Evolutionary conservation across 30 jellyfish, hydroid and myxozoan genomes (phyloP), one percentile per base, ranked within the genome.

Genomic region (Hydractinia echinata): DNA sequence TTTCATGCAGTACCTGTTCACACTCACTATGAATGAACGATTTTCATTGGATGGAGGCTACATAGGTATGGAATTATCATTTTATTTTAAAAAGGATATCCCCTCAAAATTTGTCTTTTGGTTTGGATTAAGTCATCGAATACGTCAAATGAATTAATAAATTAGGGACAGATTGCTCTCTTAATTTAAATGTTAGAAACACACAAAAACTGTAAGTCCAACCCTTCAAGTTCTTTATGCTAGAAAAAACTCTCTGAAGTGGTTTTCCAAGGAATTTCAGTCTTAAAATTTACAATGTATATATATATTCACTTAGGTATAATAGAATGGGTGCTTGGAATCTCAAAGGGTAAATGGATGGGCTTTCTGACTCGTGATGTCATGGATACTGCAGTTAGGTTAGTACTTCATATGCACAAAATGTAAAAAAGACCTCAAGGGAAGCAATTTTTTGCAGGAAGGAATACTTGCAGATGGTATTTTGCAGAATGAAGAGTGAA

Each of bases 41-140:
- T 92, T 86, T 76, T 54, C 95, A 5, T 70, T 92, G 89, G 96
- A 92, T 92, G 98, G 96, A 13, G 98, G 98, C 19, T 92, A 92
- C 66, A 61, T 92, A 61, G 98, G 98, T 87, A 68, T 11, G 95
- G 77, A 20, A 11, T 10, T 15, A 68, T 11, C 1, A 49, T 11
- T 30, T 68, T 68, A 11, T 68, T 30, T 68, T 68, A 20, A 3
- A 68, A 68, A 1, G 44, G 44, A 30, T 30, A 0, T 30, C 0
- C 2, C 44, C 44, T 30, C 44, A 2, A 30, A 0, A 30, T 30
- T 30, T 30, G 44, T 30, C 44, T 30, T 30, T 30, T n/a, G n/a
- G n/a, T n/a, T n/a, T 30, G 44, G 44, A 30, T 30, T 30, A 30
- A 30, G 44, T 30, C 44, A 30, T 30, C 44, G 44, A 30, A 30